A percentile compares a stretch with the other conserved stretches of the same genome.
Conservation (phyloP, 2,113 vertebrate genomes). For the Syngnathus floridae region DNA sequence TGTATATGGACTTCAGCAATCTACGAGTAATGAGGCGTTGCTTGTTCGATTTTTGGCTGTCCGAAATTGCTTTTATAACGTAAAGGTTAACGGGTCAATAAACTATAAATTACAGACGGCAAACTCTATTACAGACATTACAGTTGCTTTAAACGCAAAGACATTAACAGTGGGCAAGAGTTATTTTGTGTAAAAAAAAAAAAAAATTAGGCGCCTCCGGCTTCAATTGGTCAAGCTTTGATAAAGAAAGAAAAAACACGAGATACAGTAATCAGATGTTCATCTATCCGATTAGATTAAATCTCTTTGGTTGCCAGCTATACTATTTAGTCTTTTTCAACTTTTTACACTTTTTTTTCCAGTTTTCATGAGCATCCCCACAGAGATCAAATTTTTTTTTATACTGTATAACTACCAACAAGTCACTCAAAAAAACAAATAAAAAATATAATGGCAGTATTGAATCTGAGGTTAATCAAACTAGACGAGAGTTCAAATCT, state of each 20-base stretch:
- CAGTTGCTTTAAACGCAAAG: neutral
- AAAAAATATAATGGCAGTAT: constrained; percentile 3
- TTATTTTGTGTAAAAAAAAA: constrained; percentile 4
- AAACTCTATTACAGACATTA: neutral
- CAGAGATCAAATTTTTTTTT: neutral
- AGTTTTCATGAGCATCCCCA: constrained; percentile 7
- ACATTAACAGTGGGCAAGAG: constrained; percentile 10
- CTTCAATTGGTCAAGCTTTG: constrained; percentile 37
- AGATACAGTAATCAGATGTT: constrained; percentile 39
- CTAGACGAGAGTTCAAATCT: constrained; percentile 21
- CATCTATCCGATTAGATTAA: constrained; percentile 29
- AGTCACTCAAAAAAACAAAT: constrained; percentile 2
- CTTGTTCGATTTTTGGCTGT: neutral
- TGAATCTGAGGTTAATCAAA: constrained; percentile 42
- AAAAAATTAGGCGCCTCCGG: constrained; percentile 19
- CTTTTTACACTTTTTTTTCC: neutral
- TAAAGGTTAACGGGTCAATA: neutral
- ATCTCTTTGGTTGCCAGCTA: constrained; percentile 24
- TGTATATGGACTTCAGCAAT: neutral
- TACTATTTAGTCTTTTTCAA: neutral
- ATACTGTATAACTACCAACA: neutral
- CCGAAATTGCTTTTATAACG: no score
- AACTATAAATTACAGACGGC: neutral
- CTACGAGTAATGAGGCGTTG: neutral
- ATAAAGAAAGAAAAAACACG: constrained; percentile 22